phyloP scores from a whole-genome alignment of 2,113 vertebrate species.

The Morone chrysops region DNA sequence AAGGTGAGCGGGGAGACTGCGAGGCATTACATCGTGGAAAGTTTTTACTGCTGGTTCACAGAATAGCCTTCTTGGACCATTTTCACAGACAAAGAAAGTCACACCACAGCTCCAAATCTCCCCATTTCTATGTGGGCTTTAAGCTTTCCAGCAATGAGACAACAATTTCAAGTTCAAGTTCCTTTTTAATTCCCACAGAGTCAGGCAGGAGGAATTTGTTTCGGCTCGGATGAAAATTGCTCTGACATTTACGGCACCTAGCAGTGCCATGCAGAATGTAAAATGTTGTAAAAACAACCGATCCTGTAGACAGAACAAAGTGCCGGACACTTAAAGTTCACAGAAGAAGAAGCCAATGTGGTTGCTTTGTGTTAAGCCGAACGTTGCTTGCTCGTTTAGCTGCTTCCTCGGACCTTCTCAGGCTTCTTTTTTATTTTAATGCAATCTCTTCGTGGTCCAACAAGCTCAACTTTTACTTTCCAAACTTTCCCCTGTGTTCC shows the following conservation, averaged over 20 bases:
- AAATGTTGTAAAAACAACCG: slow-evolving; percentile 4
- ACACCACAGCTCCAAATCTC: slow-evolving; percentile 16
- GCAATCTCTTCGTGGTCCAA: slow-evolving; percentile 11
- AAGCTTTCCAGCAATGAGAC: slow-evolving; percentile 44
- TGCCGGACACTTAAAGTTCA: slow-evolving; percentile 7
- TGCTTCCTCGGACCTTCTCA: slow-evolving; percentile 13
- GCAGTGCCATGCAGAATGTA: slow-evolving; percentile 2
- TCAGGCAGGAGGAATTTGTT: slow-evolving; percentile 27
- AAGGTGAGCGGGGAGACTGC: not conserved
- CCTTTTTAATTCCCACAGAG: slow-evolving; percentile 39
- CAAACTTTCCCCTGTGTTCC: slow-evolving; percentile 17
- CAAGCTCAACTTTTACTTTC: slow-evolving; percentile 31
- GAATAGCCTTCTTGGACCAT: slow-evolving; percentile 32
- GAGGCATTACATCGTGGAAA: slow-evolving; percentile 37
- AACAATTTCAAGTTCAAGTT: slow-evolving; percentile 47
- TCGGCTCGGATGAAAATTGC: slow-evolving; percentile 44
- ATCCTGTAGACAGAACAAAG: not conserved
- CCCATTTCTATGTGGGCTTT: slow-evolving; percentile 24
- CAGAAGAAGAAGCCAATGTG: slow-evolving; percentile 17
- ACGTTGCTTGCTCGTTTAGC: not conserved
- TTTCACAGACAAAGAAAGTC: slow-evolving; percentile 47
- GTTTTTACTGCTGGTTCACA: slow-evolving; percentile 38
- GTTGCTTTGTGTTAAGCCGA: slow-evolving; percentile 15
- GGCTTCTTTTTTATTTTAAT: slow-evolving; percentile 15
- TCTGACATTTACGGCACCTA: slow-evolving; percentile 44